A percentile compares a stretch with the other conserved stretches of the same genome.
Evolutionary conservation across 2,888 invertebrate genomes (phyloP).

Genomic region (Linnaemya tessellans): DNA sequence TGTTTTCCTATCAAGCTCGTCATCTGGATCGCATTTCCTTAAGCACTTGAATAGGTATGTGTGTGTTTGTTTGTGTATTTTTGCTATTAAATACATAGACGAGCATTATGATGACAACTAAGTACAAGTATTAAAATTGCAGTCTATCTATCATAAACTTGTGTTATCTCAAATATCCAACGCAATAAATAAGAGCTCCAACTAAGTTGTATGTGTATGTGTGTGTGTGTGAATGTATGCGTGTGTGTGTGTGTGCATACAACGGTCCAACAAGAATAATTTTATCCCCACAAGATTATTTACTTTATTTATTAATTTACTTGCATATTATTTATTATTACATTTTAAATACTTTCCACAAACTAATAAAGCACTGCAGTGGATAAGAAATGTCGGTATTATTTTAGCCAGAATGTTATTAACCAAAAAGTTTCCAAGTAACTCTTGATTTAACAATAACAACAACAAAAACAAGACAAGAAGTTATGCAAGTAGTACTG

Average conservation of each 20-base stretch:
- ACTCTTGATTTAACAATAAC: neutral
- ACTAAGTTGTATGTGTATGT: neutral
- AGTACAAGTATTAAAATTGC: conserved; percentile 57
- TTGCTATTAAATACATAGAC: conserved; percentile 28
- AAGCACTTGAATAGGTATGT: neutral
- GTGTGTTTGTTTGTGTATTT: neutral
- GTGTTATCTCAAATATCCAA: conserved; percentile 53
- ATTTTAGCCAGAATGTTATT: conserved; percentile 15
- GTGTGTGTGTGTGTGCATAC: neutral
- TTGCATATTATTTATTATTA: conserved; percentile 63
- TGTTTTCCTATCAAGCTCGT: conserved; percentile 27
- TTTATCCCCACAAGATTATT: conserved; percentile 56
- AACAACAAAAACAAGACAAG: neutral
- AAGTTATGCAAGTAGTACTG: neutral
- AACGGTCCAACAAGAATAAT: conserved; percentile 19
- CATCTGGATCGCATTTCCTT: conserved; percentile 18
- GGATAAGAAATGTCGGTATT: neutral
- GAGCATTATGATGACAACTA: conserved; percentile 47
- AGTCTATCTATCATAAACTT: conserved; percentile 60
- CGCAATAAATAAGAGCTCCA: conserved; percentile 27
- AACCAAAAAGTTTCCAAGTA: neutral
- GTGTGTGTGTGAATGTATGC: no score
- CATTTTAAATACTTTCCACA: conserved; percentile 37
- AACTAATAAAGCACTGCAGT: conserved; percentile 1
- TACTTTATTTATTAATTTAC: conserved; percentile 66